These are phyloP conservation scores for Callosobruchus maculatus DNA, from an alignment of 2,888 invertebrate genomes.

Conservation along the genomic window DNA sequence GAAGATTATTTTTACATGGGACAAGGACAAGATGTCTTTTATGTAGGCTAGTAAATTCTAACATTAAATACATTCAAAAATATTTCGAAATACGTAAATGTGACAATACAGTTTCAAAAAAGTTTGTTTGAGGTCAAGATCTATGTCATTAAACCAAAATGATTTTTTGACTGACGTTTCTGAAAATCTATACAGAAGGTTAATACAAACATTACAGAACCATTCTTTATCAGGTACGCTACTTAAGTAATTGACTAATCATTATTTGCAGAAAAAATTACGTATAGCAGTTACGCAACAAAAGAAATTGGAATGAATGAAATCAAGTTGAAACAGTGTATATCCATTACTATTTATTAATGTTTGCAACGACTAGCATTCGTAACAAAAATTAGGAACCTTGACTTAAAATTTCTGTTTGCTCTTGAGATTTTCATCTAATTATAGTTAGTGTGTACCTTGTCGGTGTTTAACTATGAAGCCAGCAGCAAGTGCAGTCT, in stretches of 20 bases:
- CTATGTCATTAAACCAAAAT: too few relatives aligned
- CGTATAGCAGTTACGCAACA: neutral
- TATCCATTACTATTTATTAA: neutral
- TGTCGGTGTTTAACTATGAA: neutral
- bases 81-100: too few relatives aligned
- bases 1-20: too few relatives aligned
- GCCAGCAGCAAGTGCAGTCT: neutral
- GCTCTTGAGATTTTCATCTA: neutral
- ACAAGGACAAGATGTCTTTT: too few relatives aligned
- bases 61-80: too few relatives aligned
- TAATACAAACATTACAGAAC: too few relatives aligned
- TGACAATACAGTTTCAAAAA: too few relatives aligned
- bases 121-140: too few relatives aligned
- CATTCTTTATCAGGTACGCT: neutral
- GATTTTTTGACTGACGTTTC: too few relatives aligned
- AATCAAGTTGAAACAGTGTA: neutral
- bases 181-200: too few relatives aligned
- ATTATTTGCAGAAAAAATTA: neutral
- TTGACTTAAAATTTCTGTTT: neutral
- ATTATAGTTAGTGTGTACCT: neutral
- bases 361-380: neutral
- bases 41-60: too few relatives aligned
- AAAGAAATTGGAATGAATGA: slow-evolving; percentile 1
- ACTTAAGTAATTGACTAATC: neutral
- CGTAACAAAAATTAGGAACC: neutral